phyloP scores from a whole-genome alignment of 2,113 vertebrate genomes.

The Oenanthe melanoleuca region DNA sequence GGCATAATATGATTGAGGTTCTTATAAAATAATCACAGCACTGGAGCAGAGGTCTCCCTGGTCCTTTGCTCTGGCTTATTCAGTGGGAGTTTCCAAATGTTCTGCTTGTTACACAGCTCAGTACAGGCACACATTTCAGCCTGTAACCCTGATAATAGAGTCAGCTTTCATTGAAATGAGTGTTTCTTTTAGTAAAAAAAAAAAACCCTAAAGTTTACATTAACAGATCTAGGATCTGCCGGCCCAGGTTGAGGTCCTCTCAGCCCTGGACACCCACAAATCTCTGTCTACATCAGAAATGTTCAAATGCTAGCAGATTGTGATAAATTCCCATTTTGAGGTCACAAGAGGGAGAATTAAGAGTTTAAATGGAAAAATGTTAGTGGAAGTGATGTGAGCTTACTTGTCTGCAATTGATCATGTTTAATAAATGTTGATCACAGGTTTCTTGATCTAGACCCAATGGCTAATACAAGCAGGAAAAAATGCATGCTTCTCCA shows the following conservation, averaged over 20 bases:
- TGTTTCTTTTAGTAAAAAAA: background rate
- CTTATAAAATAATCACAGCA: background rate
- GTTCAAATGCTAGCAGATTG: background rate
- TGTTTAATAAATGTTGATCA: background rate
- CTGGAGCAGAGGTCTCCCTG: background rate
- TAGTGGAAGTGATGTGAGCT: background rate
- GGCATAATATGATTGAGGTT: background rate
- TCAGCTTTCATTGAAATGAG: background rate
- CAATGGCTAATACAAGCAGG: constrained; percentile 12
- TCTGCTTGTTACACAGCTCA: background rate
- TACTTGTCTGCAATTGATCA: constrained; percentile 5
- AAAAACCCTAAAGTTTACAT: background rate
- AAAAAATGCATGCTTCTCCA: constrained; percentile 10
- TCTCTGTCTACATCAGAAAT: background rate
- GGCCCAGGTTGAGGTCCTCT: background rate
- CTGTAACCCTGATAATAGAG: background rate
- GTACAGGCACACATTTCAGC: background rate
- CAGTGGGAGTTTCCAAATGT: background rate
- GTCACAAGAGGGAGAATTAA: background rate
- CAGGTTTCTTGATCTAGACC: constrained; percentile 18
- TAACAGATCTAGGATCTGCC: background rate
- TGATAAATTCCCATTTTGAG: background rate
- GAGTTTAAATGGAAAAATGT: constrained; percentile 24
- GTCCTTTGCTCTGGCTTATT: background rate
- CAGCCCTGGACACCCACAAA: background rate